These are phyloP conservation scores for Campoletis sonorensis DNA, from an alignment of 1,140 invertebrate species.

Conservation along the genomic window DNA sequence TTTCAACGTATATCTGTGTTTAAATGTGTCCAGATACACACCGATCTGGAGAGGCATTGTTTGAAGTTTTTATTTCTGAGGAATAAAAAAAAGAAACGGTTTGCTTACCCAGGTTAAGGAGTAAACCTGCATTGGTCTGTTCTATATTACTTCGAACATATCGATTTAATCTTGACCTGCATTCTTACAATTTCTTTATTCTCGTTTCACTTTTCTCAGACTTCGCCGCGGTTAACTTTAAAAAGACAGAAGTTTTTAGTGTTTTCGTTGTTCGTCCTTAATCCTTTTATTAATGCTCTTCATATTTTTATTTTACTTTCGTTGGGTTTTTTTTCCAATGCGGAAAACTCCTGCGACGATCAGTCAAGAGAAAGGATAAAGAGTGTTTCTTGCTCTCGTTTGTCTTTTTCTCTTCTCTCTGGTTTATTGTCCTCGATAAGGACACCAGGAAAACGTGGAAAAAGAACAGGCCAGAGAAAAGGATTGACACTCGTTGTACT, in stretches of 20 bases:
- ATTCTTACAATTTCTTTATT: slow-evolving; percentile 34
- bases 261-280: neutral
- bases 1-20: too few species aligned
- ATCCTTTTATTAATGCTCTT: neutral
- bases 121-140: neutral
- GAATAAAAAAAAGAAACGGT: neutral
- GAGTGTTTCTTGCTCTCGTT: neutral
- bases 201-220: neutral
- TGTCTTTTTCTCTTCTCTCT: neutral
- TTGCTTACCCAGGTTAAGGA: neutral
- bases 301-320: neutral
- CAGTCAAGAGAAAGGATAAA: neutral
- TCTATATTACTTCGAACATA: neutral
- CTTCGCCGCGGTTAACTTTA: neutral
- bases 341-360: neutral
- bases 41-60: neutral
- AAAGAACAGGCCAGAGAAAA: neutral
- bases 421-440: slow-evolving; percentile 37
- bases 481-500: neutral
- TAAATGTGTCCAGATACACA: too few species aligned
- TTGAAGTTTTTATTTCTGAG: neutral
- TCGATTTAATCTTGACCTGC: slow-evolving; percentile 55
- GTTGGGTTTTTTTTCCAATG: neutral
- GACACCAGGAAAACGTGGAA: neutral
- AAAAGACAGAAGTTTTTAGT: neutral